Evolutionary conservation across 2,113 vertebrate species (phyloP).

Genomic region (Triplophysa rosa): DNA sequence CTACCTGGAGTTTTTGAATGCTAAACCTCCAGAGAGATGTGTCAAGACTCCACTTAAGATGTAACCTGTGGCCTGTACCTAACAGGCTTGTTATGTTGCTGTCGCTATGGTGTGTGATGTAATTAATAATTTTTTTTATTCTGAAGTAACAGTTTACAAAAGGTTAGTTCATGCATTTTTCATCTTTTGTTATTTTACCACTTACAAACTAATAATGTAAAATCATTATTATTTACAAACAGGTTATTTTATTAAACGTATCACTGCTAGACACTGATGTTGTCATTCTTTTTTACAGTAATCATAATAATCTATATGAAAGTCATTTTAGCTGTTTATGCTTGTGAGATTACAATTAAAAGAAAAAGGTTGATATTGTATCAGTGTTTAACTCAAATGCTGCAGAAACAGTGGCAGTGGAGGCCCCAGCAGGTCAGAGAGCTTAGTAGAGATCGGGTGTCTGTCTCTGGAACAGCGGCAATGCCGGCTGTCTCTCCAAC

Average conservation of each 20-base stretch:
- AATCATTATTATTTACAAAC: too few relatives aligned
- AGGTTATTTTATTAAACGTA: too few relatives aligned
- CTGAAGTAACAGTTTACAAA: not conserved
- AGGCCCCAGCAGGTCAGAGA: slow-evolving; percentile 36
- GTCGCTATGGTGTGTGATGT: not conserved
- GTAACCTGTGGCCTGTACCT: not conserved
- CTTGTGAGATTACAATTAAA: not conserved
- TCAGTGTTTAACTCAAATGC: slow-evolving; percentile 23
- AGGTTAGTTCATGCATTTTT: not conserved
- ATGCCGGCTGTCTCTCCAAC: slow-evolving; percentile 13
- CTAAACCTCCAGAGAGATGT: slow-evolving; percentile 17
- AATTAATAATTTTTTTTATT: not conserved
- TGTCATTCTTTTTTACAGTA: too few relatives aligned
- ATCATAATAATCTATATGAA: too few relatives aligned
- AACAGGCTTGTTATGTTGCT: not conserved
- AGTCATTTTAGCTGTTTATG: too few relatives aligned
- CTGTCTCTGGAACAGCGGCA: slow-evolving; percentile 48
- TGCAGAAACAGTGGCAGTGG: slow-evolving; percentile 36
- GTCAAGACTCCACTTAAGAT: slow-evolving; percentile 25
- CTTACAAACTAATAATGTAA: too few relatives aligned
- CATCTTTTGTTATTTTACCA: not conserved
- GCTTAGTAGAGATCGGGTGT: slow-evolving; percentile 52
- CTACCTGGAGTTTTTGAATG: slow-evolving; percentile 5
- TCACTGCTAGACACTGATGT: too few relatives aligned
- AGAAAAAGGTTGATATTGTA: not conserved